Conservation (phyloP, 2,888 invertebrate genomes). For the Tenodera sinensis region DNA sequence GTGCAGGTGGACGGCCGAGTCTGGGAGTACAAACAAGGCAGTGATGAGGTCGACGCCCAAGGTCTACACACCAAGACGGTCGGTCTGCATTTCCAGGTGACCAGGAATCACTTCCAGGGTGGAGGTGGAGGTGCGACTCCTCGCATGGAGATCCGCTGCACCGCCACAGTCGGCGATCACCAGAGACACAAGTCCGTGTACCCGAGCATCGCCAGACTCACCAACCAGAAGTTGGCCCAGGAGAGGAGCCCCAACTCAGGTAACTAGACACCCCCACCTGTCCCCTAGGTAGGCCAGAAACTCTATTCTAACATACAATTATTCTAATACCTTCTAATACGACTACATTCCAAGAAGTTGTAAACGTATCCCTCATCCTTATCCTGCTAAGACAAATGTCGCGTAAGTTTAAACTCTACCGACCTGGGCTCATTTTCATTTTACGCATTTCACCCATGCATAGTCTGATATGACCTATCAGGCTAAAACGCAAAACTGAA, state of each 20-base stretch:
- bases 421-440: no score
- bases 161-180: constrained; percentile 36
- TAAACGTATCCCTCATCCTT: no score
- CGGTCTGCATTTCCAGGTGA: constrained; percentile 39
- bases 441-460: no score
- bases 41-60: constrained; percentile 19
- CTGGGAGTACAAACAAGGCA: not conserved
- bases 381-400: no score
- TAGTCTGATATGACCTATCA: no score
- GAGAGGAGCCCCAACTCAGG: constrained; percentile 6
- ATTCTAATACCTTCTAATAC: no score
- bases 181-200: not conserved
- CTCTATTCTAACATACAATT: no score
- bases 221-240: constrained; percentile 22
- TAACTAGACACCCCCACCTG: not conserved
- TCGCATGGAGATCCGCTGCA: constrained; percentile 40
- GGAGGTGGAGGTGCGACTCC: constrained; percentile 25
- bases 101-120: constrained; percentile 36
- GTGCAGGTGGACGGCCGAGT: not conserved
- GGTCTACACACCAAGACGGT: constrained; percentile 34
- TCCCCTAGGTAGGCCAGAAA: no score
- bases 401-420: no score
- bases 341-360: no score
- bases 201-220: constrained; percentile 3
- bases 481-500: no score